Conservation (phyloP, 2,888 invertebrate genomes). For the Lasius fuliginosus region DNA sequence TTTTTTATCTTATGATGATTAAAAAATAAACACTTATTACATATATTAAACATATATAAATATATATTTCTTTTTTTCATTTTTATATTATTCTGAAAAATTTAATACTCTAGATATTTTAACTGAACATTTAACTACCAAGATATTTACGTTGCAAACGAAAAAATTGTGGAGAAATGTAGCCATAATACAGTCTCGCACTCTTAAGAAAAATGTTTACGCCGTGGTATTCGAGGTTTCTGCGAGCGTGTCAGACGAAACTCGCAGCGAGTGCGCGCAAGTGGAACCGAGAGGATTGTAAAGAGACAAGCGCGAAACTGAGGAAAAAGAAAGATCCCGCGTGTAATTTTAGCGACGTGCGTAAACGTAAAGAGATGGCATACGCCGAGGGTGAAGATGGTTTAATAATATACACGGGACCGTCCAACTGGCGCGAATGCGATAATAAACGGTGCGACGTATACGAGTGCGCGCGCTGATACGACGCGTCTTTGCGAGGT, state of each 20-base stretch:
- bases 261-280: conserved; percentile 55
- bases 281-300: conserved; percentile 65
- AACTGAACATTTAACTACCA: background rate
- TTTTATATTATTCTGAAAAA: background rate
- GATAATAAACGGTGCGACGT: conserved; percentile 80
- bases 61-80: background rate
- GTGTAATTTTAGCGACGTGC: conserved; percentile 77
- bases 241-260: conserved; percentile 41
- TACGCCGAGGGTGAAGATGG: conserved; percentile 74
- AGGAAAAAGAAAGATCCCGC: conserved; percentile 57
- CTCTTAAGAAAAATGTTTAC: conserved; percentile 22
- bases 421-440: conserved; percentile 78
- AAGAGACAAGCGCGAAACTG: conserved; percentile 63
- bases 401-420: conserved; percentile 81
- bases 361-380: conserved; percentile 71
- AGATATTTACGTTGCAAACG: background rate
- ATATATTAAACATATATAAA: background rate
- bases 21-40: background rate
- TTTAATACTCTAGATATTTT: conserved; percentile 1
- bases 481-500: conserved; percentile 59
- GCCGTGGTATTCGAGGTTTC: conserved; percentile 20
- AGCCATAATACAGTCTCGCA: conserved; percentile 14
- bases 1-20: background rate
- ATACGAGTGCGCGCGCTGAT: conserved; percentile 66
- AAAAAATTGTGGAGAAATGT: background rate